Percentiles rank a stretch among this genome's conserved stretches.
Evolutionary conservation across 2,113 vertebrate species (phyloP).

Genomic region (Pampusana beccarii): DNA sequence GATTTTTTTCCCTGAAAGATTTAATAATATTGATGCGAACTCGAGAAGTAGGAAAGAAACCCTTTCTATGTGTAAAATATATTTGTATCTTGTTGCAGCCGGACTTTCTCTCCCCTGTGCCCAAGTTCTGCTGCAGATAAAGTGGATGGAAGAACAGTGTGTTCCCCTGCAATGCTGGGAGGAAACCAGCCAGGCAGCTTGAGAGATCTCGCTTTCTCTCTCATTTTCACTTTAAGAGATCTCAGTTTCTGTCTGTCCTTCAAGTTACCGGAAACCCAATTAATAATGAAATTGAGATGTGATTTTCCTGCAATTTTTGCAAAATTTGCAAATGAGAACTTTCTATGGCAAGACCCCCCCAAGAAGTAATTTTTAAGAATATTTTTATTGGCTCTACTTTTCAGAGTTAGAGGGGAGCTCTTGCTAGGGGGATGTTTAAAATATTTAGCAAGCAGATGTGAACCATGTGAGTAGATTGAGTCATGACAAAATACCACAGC

Average conservation of each 20-base stretch:
- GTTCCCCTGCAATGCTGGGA: neutral
- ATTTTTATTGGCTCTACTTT: neutral
- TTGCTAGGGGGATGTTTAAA: neutral
- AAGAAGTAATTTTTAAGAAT: neutral
- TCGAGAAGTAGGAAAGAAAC: neutral
- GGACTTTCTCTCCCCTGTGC: neutral
- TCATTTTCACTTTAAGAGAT: neutral
- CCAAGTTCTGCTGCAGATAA: neutral
- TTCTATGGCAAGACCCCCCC: neutral
- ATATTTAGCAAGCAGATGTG: neutral
- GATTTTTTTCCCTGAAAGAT: neutral
- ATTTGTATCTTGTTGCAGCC: neutral
- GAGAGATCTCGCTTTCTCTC: neutral
- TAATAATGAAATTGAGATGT: neutral
- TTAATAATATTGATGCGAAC: neutral
- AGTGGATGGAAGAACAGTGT: neutral
- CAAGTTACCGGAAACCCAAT: neutral
- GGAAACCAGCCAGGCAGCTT: neutral
- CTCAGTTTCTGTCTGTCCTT: neutral
- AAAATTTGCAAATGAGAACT: neutral
- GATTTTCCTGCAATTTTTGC: neutral
- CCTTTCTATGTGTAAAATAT: neutral
- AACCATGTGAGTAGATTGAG: neutral
- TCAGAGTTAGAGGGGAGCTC: neutral
- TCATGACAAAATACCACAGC: neutral